Base-by-base conservation (phyloP, 2,113 vertebrate genomes). In the Cyanistes caeruleus region DNA sequence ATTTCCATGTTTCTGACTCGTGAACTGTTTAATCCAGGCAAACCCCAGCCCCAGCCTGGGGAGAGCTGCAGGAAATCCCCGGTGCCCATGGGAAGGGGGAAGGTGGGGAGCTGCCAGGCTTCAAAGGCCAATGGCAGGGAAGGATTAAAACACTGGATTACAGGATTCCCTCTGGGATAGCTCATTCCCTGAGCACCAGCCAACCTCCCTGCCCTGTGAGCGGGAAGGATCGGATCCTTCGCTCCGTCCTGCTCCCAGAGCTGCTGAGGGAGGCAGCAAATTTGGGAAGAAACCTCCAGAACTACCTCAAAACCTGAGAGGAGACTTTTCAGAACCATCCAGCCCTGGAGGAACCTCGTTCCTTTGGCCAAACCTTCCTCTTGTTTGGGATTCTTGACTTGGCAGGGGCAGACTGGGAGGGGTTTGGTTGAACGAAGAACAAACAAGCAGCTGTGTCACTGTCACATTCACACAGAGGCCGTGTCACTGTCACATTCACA, bases 101-200 rank as follows among this genome's bases (percentile, higher is more conserved):
- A 67, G 70, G 90, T 89, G 93, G 74, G 43, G 48, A 55, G 55
- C 24, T 55, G 96, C 91, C 89, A 93, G 81, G 52, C 30, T 67
- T 59, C 23, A 30, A 74, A 81, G 92, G 85, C 80, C 35, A 69
- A 77, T 15, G n/a, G 93, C 89, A 93, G 92, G 87, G 90, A 77
- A 90, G 90, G 95, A 96, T 95, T 82, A 90, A 91, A 89, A 20
- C 63, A 8, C 67, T 24, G 69, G 44, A 84, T 93, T 81, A 82
- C 78, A 85, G 88, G 89, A 88, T 91, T 94, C 95, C 94, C 92
- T 65, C 84, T 65, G 13, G 15, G 78, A 56, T 24, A 58, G 77
- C 92, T 89, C 93, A 49, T 25, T 35, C 79, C 83, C 86, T 80
- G 90, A 84, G 35, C 79, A 49, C 1, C 44, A 23, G 84, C 80